Evolutionary conservation across 2,888 invertebrate species (phyloP).

Genomic region (Drosophila koepferae): DNA sequence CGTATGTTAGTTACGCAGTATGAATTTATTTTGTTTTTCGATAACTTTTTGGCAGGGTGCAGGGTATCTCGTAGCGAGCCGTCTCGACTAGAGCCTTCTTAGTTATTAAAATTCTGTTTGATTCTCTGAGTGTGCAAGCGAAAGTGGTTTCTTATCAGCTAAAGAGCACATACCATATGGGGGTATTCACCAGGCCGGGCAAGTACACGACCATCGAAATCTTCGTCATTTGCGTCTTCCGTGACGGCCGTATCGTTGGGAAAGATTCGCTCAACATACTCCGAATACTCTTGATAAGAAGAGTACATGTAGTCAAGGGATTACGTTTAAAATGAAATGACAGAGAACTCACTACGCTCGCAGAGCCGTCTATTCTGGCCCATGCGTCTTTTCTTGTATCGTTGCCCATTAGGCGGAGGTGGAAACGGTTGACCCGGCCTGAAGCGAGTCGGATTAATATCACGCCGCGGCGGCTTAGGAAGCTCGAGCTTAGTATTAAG

Average conservation of each 20-base stretch:
- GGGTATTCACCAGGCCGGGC: conserved; percentile 83
- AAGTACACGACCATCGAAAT: conserved; percentile 82
- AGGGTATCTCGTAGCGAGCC: no score
- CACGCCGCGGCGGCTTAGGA: conserved; percentile 37
- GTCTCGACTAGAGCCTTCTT: no score
- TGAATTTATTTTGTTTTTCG: no score
- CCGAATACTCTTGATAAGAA: conserved; percentile 75
- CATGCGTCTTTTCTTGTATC: conserved; percentile 22
- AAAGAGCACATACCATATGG: conserved; percentile 79
- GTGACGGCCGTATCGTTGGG: conserved; percentile 71
- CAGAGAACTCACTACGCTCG: conserved; percentile 65
- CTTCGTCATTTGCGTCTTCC: conserved; percentile 73
- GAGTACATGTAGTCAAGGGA: neutral
- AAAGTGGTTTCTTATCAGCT: conserved; percentile 16
- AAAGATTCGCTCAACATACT: conserved; percentile 81
- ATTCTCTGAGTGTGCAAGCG: conserved; percentile 3
- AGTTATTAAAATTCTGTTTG: no score
- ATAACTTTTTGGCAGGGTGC: no score
- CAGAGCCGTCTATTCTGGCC: conserved; percentile 59
- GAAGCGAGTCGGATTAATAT: conserved; percentile 9
- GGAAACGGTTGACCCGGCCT: conserved; percentile 65
- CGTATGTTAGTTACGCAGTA: no score
- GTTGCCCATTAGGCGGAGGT: conserved; percentile 48
- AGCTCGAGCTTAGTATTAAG: conserved; percentile 6
- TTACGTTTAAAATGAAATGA: conserved; percentile 2